Evolutionary conservation across 92 coral and sea anemone genomes (phyloP).

Genomic region (Nematostella vectensis): DNA sequence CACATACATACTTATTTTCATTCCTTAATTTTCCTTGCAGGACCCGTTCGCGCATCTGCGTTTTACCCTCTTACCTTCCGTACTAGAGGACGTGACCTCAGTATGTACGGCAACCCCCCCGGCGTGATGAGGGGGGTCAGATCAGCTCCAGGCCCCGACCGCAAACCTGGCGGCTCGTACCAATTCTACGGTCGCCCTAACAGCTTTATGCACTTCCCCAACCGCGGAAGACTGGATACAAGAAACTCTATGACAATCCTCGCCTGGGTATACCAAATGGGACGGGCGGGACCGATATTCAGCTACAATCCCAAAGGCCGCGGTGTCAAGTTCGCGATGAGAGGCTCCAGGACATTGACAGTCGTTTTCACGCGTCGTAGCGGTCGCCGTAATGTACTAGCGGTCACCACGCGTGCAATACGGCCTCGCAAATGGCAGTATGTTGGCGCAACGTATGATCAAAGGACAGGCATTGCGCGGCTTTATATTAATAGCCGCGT

Average conservation of each 20-base stretch:
- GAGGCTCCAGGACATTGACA: constrained; percentile 28
- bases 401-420: constrained; percentile 32
- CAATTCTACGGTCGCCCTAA: constrained; percentile 50
- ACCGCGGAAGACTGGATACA: constrained; percentile 60
- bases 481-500: constrained; percentile 48
- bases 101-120: constrained; percentile 64
- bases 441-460: constrained; percentile 57
- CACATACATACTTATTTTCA: no score
- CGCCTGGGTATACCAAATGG: constrained; percentile 60
- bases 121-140: constrained; percentile 55
- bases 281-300: constrained; percentile 58
- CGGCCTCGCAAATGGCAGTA: constrained; percentile 59
- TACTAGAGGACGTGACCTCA: constrained; percentile 47
- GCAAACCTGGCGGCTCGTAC: constrained; percentile 63
- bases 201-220: constrained; percentile 62
- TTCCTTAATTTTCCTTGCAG: no score
- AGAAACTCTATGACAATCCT: constrained; percentile 49
- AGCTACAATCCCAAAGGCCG: constrained; percentile 64
- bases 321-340: constrained; percentile 67
- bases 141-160: constrained; percentile 73
- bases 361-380: constrained; percentile 42
- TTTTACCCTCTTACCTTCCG: constrained; percentile 50
- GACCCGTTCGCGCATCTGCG: constrained; percentile 68
- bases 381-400: constrained; percentile 18
- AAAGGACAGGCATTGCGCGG: constrained; percentile 38